Evolutionary conservation across 2,113 vertebrate genomes (phyloP).

Genomic region (Peromyscus californicus): DNA sequence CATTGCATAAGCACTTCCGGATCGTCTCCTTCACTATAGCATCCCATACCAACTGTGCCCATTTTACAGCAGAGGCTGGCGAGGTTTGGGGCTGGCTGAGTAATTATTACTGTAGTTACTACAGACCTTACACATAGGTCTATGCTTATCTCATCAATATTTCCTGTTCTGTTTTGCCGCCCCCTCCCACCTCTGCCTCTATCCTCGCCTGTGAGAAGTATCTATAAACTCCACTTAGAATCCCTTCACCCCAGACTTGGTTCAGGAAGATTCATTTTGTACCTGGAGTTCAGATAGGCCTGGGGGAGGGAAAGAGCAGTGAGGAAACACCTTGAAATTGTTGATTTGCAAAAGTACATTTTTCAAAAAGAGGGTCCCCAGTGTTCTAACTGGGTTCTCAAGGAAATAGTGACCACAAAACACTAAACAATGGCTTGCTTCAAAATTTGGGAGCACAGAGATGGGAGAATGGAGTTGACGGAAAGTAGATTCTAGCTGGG

Average conservation of each 20-base stretch:
- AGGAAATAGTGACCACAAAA: background rate
- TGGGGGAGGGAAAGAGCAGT: background rate
- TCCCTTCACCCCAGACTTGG: background rate
- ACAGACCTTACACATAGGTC: background rate
- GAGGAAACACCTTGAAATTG: conserved; percentile 14
- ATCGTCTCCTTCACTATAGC: background rate
- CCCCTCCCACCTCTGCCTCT: background rate
- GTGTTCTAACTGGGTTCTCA: background rate
- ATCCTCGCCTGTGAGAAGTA: background rate
- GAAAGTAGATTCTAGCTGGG: background rate
- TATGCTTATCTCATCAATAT: background rate
- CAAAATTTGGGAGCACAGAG: background rate
- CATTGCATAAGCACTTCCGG: background rate
- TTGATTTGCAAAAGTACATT: background rate
- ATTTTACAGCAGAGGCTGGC: background rate
- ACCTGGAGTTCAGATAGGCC: background rate
- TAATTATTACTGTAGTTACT: background rate
- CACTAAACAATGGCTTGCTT: conserved; percentile 12
- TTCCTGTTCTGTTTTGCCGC: background rate
- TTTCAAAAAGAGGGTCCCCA: background rate
- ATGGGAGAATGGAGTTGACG: background rate
- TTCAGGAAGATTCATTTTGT: conserved; percentile 17
- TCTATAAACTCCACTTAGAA: background rate
- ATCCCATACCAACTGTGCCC: background rate
- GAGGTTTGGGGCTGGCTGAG: background rate